A percentile compares a stretch with the other conserved stretches of the same genome.
Conservation (phyloP, 2,888 invertebrate species). For the Agrotis puta region DNA sequence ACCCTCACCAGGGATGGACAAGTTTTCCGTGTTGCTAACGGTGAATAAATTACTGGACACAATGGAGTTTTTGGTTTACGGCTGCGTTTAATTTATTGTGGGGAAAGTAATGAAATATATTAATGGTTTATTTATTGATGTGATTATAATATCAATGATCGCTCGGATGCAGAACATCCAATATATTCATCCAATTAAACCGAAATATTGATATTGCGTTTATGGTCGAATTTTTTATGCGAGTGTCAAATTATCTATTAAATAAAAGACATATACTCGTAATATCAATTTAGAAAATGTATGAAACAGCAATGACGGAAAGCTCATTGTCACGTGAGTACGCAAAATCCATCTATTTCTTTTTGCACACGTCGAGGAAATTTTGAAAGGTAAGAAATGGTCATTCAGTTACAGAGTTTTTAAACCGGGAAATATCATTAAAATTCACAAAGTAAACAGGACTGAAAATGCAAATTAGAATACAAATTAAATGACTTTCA, state of each 20-base stretch:
- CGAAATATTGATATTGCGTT: no score
- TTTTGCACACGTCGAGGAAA: no score
- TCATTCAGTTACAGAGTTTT: neutral
- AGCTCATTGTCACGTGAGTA: no score
- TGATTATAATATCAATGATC: constrained; percentile 48
- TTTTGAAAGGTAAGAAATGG: neutral
- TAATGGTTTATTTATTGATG: constrained; percentile 59
- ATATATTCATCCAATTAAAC: no score
- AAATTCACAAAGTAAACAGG: neutral
- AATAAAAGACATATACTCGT: no score
- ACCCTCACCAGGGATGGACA: constrained; percentile 79
- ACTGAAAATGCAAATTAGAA: constrained; percentile 2
- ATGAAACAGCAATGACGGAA: no score
- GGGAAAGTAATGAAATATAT: constrained; percentile 66
- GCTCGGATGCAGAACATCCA: constrained; percentile 7
- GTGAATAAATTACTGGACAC: constrained; percentile 88
- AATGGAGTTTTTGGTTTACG: constrained; percentile 77
- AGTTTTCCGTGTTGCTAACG: constrained; percentile 87
- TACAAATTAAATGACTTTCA: constrained; percentile 21
- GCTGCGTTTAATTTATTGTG: constrained; percentile 77
- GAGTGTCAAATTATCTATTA: neutral
- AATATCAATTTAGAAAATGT: no score
- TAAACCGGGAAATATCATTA: neutral
- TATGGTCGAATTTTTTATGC: neutral
- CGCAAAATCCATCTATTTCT: no score